Conservation (phyloP, 2,888 invertebrate species). For the Heliconius hortense region DNA sequence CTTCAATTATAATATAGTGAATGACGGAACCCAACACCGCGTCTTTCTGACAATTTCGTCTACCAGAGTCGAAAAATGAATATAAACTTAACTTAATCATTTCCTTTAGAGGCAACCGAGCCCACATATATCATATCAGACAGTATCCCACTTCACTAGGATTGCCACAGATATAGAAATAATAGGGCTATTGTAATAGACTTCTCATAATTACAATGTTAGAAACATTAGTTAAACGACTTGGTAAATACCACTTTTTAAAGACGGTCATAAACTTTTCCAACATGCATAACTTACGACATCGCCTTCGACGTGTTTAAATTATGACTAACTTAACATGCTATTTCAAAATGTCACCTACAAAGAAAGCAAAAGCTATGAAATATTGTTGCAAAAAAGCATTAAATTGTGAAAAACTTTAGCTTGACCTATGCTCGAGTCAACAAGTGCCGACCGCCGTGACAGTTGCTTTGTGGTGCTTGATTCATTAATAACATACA, state of each 20-base stretch:
- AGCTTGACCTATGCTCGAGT: conserved; percentile 16
- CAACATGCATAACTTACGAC: conserved; percentile 5
- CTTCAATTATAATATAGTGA: no score
- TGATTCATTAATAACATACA: conserved; percentile 5
- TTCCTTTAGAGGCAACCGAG: no score
- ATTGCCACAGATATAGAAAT: not conserved
- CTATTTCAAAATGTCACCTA: conserved; percentile 17
- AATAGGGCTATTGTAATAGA: not conserved
- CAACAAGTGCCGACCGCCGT: conserved; percentile 23
- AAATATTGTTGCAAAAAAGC: conserved; percentile 15
- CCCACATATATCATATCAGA: no score
- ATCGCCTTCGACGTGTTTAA: not conserved
- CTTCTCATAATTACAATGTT: not conserved
- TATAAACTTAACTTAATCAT: no score
- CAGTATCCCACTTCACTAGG: no score
- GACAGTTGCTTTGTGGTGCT: conserved; percentile 24
- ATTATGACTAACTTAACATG: conserved; percentile 11
- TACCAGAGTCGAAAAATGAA: no score
- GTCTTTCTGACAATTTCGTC: no score
- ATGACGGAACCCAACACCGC: no score
- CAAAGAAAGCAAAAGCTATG: not conserved
- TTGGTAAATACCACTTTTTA: not conserved
- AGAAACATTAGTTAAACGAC: not conserved
- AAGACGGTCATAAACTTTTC: not conserved
- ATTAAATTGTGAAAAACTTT: conserved; percentile 26